Evolutionary conservation across 2,797 vertebrate genomes (phyloP).

Genomic region (Falco concolor): DNA sequence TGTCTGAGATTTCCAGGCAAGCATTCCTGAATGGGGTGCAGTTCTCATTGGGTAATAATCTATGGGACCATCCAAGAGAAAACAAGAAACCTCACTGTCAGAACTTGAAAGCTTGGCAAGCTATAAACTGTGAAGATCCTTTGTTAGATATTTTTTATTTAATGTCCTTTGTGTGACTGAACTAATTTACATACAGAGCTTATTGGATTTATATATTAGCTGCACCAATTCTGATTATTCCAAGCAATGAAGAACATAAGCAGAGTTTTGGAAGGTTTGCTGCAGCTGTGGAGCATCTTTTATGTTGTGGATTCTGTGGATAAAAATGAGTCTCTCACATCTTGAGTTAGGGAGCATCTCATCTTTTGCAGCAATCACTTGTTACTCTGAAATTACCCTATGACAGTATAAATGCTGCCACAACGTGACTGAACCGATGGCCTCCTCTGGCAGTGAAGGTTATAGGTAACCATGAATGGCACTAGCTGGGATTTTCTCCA

Average conservation of each 20-base stretch:
- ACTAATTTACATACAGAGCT: neutral
- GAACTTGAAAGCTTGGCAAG: neutral
- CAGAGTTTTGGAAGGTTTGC: neutral
- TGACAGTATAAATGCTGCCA: neutral
- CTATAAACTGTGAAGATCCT: neutral
- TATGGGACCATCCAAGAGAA: neutral
- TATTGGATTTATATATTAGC: neutral
- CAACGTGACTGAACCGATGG: neutral
- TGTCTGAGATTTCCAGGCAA: constrained; percentile 27
- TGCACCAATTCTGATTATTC: neutral
- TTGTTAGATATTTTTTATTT: neutral
- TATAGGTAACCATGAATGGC: neutral
- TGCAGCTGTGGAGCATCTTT: neutral
- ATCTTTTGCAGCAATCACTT: neutral
- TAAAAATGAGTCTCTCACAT: neutral
- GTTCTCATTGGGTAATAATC: constrained; percentile 6
- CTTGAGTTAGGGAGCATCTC: neutral
- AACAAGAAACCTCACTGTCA: neutral
- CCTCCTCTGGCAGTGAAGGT: neutral
- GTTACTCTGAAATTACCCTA: neutral
- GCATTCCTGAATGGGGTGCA: constrained; percentile 30
- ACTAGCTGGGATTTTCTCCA: neutral
- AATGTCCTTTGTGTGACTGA: neutral
- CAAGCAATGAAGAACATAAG: neutral
- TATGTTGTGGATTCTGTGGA: neutral